phyloP scores from a whole-genome alignment of 2,113 vertebrate species.

The Gallinago media region DNA sequence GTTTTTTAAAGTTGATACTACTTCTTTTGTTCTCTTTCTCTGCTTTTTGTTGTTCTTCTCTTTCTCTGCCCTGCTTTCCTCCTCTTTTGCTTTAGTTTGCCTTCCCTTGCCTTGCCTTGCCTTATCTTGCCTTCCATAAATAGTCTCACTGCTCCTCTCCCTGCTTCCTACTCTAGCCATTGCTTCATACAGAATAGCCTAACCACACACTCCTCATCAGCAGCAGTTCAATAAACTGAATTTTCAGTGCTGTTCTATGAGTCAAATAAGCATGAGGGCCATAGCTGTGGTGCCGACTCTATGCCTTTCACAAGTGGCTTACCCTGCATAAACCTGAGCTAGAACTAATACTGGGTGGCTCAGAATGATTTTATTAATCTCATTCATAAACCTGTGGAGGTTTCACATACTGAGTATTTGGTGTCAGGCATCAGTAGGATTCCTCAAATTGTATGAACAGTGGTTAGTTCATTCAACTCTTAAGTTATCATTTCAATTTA shows the following conservation, averaged over 20 bases:
- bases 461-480: neutral
- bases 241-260: neutral
- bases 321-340: neutral
- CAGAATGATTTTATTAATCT: neutral
- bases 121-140: neutral
- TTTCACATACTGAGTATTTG: neutral
- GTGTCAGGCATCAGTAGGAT: neutral
- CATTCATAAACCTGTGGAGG: neutral
- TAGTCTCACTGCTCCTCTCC: neutral
- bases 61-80: neutral
- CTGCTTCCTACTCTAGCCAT: neutral
- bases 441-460: neutral
- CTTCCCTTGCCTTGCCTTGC: neutral
- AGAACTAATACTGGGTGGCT: fast-evolving
- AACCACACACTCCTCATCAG: neutral
- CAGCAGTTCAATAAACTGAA: neutral
- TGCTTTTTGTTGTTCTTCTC: neutral
- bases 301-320: fast-evolving
- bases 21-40: neutral
- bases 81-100: neutral
- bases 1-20: neutral
- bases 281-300: neutral
- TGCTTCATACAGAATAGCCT: neutral
- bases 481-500: neutral
- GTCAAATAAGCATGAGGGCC: neutral